Percentiles rank a stretch among this genome's conserved stretches.
Conservation (phyloP, 2,888 invertebrate genomes). For the Himalopsyche tibetana region DNA sequence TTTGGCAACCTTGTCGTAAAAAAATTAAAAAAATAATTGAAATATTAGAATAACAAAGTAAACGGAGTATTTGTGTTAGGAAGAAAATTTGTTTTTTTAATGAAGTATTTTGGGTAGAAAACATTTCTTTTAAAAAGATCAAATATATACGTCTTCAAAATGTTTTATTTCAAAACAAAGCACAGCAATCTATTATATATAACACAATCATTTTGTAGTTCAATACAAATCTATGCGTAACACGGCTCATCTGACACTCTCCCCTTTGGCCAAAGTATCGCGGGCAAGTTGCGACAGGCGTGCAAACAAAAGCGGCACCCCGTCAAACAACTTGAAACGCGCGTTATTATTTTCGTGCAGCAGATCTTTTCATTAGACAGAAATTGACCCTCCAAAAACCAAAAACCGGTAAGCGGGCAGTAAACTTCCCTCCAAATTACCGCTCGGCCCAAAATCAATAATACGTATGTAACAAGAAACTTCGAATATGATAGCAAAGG, state of each 20-base stretch:
- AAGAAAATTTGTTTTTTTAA: too few relatives aligned
- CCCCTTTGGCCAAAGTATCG: background rate
- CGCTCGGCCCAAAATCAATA: conserved; percentile 20
- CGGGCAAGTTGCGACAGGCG: background rate
- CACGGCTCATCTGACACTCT: background rate
- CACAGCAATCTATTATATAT: too few relatives aligned
- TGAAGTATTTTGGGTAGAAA: too few relatives aligned
- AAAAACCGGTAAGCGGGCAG: conserved; percentile 26
- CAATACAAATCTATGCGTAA: background rate
- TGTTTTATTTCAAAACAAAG: too few relatives aligned
- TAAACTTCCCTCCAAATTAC: conserved; percentile 34
- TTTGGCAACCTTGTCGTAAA: too few relatives aligned
- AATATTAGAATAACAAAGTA: too few relatives aligned
- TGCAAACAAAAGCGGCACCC: conserved; percentile 24
- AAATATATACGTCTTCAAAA: too few relatives aligned
- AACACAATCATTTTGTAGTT: too few relatives aligned
- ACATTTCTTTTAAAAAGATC: too few relatives aligned
- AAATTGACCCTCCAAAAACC: conserved; percentile 34
- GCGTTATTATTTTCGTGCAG: conserved; percentile 10
- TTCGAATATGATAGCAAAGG: conserved; percentile 22
- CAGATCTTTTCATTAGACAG: conserved; percentile 30
- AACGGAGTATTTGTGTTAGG: too few relatives aligned
- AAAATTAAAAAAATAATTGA: too few relatives aligned
- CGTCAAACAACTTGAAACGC: conserved; percentile 20
- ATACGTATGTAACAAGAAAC: conserved; percentile 31